Evolutionary conservation across 2,888 invertebrate genomes (phyloP).

Genomic region (Horisme vitalbata): DNA sequence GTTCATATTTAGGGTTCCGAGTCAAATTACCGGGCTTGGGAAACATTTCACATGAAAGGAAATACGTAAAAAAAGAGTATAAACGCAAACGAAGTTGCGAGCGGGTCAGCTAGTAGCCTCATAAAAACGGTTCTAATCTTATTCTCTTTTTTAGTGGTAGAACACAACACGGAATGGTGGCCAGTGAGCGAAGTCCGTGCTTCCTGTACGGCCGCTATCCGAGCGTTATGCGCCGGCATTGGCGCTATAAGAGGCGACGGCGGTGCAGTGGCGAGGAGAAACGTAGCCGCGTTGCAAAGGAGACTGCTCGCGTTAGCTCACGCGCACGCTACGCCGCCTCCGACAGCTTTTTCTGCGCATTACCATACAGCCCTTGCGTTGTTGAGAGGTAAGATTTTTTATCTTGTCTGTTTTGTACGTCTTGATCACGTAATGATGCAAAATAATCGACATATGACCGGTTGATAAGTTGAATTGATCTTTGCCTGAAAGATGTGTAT

Average conservation of each 20-base stretch:
- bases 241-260: conserved; percentile 35
- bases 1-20: too few relatives aligned
- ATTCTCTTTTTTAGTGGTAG: conserved; percentile 38
- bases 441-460: background rate
- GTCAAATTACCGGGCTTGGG: too few relatives aligned
- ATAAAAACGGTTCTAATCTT: background rate
- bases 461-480: too few relatives aligned
- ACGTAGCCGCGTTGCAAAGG: conserved; percentile 69
- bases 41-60: too few relatives aligned
- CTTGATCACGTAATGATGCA: background rate
- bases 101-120: too few relatives aligned
- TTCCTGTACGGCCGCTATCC: conserved; percentile 60
- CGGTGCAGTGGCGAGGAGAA: conserved; percentile 57
- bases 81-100: too few relatives aligned
- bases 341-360: conserved; percentile 63
- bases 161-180: conserved; percentile 66
- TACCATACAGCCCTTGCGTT: conserved; percentile 69
- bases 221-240: conserved; percentile 60
- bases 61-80: too few relatives aligned
- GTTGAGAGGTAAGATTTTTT: conserved; percentile 57
- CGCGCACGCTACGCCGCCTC: conserved; percentile 60
- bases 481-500: too few relatives aligned
- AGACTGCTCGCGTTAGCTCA: conserved; percentile 66
- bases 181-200: conserved; percentile 72
- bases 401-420: background rate